Base-by-base conservation (phyloP, 2,113 vertebrate species). In the Thunnus maccoyii region DNA sequence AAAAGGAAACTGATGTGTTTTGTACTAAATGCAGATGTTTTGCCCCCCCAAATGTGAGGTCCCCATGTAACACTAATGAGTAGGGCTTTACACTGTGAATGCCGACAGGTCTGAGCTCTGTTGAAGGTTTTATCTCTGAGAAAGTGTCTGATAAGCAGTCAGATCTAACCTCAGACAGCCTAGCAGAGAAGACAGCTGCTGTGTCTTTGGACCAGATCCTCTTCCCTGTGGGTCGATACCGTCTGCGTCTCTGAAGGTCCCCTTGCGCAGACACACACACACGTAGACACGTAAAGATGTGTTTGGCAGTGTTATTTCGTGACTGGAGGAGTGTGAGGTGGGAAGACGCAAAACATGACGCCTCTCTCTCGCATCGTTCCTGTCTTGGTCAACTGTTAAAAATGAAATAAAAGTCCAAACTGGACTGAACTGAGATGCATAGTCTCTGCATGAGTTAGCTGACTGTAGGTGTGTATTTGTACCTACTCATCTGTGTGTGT, bases 201-300 rank as follows among this genome's bases (percentile, higher is more conserved):
- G 46, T 57, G 57, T 76, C 71, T 82, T 47, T 57, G 61, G 62
- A 67, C 54, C 27, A 61, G 78, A 79, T 82, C 76, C 22, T 84
- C 58, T 41, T 78, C 61, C 68, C 82, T 1, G 27, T 78, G 57
- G 69, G 74, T 85, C 69, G 58, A 88, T 83, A 64, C 41, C 7
- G 63, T 83, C 80, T 86, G 60, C 13, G 12, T 27, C 78, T 70
- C 56, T 4, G 44, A 54, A 84, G 81, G 73, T 77, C 68, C 36
- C 74, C 60, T 30, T 46, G 48, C 67, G 52, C 58, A 65, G 52
- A 78, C n/a, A 17, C 15, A 4, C 22, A 32, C 30, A 16, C 41
- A n/a, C 54, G 25, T 63, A n/a, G 2, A 76, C 47, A 58, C 63
- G 12, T 1, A 16, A 25, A 55, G 16, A 55, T 41, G 71, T 66